Base-by-base conservation (phyloP, 1,140 invertebrate genomes). In the Leptoteleia sp. region DNA sequence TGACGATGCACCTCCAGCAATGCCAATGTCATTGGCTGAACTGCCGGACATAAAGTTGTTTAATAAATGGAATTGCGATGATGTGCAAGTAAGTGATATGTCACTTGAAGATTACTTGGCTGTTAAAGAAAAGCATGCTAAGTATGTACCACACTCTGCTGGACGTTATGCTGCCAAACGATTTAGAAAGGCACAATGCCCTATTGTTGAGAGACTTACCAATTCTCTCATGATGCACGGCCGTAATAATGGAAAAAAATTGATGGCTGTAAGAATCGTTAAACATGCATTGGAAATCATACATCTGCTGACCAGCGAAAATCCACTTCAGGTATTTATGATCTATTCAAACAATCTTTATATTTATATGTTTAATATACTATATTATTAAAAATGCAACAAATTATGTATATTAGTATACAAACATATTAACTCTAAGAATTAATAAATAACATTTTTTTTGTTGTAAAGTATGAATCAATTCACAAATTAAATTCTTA, bases 201-300 rank as follows among this genome's bases (percentile, higher is more conserved):
- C 98, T 6, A 99, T 99, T 88, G 98, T 99, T 17, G 99, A 99
- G 90, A 94, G 99, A 84, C 91, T 99, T 40, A 98, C 96, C 48
- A 98, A 98, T 89, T 99, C 97, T 5, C 90, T 99, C 54, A 99
- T 99, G 99, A 99, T 99, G 98, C 98, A 99, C 86, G 99, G 99
- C 6, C 93, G 99, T 80, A 99, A 99, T 91, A 99, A 99, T 87
- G 99, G 98, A 79, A 99, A 99, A 90, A 99, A 99, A 91, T 90
- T 99, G 27, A 97, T 99, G 97, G 96, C 99, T 64, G 97, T 99
- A 11, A 92, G 98, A 59, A 99, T 99, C 87, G 97, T 99, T 0
- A 99, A 99, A 87, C 99, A 99, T 89, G 95, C 98, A 1, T 99
- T 99, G 91, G 99, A 99, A 92, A 99, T 99, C 89, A 99, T 99